phyloP scores from a whole-genome alignment of 2,113 vertebrate species.

The Hypomesus transpacificus region DNA sequence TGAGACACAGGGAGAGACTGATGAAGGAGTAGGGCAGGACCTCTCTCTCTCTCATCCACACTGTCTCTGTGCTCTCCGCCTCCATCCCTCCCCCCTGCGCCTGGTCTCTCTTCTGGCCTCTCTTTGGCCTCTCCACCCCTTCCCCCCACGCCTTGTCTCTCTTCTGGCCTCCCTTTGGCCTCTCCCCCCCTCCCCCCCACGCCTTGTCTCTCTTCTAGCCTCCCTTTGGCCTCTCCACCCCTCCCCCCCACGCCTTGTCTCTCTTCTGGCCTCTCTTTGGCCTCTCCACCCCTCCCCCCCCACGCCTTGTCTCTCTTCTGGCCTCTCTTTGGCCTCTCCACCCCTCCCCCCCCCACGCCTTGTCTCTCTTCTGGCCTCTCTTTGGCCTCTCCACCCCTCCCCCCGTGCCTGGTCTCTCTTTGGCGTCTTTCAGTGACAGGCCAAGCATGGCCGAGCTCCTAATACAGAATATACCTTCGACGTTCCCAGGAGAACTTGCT shows the following conservation, averaged over 20 bases:
- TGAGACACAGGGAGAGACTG: constrained; percentile 26
- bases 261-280: constrained; percentile 47
- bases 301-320: constrained; percentile 44
- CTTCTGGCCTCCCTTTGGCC: too few species aligned
- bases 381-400: constrained; percentile 35
- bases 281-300: constrained; percentile 25
- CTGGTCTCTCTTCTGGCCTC: constrained; percentile 45
- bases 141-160: constrained; percentile 36
- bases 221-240: too few species aligned
- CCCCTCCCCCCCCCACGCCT: constrained; percentile 26
- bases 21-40: constrained; percentile 19
- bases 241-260: constrained; percentile 33
- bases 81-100: constrained; percentile 18
- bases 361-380: constrained; percentile 47
- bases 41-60: neutral
- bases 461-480: constrained; percentile 42
- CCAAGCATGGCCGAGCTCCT: constrained; percentile 62
- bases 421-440: constrained; percentile 48
- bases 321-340: too few species aligned
- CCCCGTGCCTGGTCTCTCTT: constrained; percentile 41
- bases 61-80: constrained; percentile 30
- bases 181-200: constrained; percentile 16
- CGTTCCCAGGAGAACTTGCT: constrained; percentile 54
- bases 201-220: constrained; percentile 46
- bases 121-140: too few species aligned